Percentiles rank a stretch among this genome's conserved stretches.
phyloP scores from a whole-genome alignment of 2,113 vertebrate genomes.

The Glaucidium brasilianum region DNA sequence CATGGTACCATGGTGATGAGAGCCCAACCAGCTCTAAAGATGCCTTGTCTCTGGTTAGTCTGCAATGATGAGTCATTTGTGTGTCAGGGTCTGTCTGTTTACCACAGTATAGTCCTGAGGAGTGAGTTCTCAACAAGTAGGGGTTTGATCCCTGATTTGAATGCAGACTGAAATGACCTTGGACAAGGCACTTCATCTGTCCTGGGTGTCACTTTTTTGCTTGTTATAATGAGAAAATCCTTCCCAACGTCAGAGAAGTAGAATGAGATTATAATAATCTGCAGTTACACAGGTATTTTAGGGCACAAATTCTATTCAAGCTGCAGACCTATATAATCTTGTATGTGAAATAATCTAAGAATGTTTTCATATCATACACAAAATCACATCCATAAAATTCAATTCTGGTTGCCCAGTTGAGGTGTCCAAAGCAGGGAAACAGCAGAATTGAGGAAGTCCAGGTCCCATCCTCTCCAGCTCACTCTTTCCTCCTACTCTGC shows the following conservation, averaged over 20 bases:
- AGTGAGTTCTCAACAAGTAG: neutral
- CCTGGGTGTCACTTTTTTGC: neutral
- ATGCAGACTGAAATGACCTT: neutral
- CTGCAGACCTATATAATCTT: neutral
- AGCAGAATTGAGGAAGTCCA: neutral
- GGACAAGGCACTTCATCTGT: neutral
- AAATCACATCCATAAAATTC: neutral
- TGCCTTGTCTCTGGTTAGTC: slow-evolving; percentile 62
- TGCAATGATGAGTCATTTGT: neutral
- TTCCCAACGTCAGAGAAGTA: neutral
- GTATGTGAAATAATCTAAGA: neutral
- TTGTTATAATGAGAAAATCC: neutral
- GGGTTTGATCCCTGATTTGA: neutral
- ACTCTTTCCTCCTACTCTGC: neutral
- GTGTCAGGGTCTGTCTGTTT: neutral
- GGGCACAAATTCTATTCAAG: neutral
- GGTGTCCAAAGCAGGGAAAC: neutral
- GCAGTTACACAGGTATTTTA: neutral
- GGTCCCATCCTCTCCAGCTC: neutral
- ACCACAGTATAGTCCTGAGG: neutral
- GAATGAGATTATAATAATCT: neutral
- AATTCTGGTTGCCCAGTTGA: neutral
- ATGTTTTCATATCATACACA: neutral
- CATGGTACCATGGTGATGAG: slow-evolving; percentile 75
- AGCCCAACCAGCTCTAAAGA: slow-evolving; percentile 42